Evolutionary conservation across 2,888 invertebrate species (phyloP), one percentile per base, ranked within the genome.

Genomic region (Lasioglossum oenotherae): DNA sequence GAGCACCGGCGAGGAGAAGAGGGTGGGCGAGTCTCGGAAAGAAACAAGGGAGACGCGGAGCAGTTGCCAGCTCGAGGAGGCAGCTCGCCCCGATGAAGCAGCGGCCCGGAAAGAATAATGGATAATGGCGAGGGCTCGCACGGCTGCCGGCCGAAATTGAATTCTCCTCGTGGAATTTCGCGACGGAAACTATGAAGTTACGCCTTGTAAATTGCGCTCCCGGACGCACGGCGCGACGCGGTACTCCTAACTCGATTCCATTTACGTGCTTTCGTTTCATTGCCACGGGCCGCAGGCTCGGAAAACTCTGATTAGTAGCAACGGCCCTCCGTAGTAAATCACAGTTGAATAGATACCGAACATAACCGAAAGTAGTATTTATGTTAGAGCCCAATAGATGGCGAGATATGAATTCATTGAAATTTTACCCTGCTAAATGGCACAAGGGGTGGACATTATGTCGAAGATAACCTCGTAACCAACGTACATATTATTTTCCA

Each of bases 71-170:
- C 19, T 19, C 44, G 71, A 35, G 57, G 64, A 72, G 64, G n/a
- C 53, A 67, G 64, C 60, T 72, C 31, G 31, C 2, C 35, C 35
- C 67, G 41, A 60, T 49, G 69, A 27, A 46, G 23, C 46, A 49
- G 41, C 38, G 12, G 19, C 23, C 19, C 38, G 31, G 46, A 84
- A 84, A 80, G 81, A 77, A 67, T 67, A 81, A 77, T 38, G 74
- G 74, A 71, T 78, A 78, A 74, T 74, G 19, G 73, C 67, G n/a
- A n/a, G 69, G 53, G 12, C n/a, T 44, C 31, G 76, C 72, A 82
- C 78, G 76, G 79, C 49, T 82, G 73, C 38, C 41, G 46, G 14
- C 74, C 67, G 67, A 69, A 85, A 85, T 83, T 83, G 41, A 83
- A 85, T 83, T 80, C 76, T 35, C 49, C 64, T 57, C 35, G 60